Evolutionary conservation across 2,888 invertebrate genomes (phyloP).

Genomic region (Agrotis segetum): DNA sequence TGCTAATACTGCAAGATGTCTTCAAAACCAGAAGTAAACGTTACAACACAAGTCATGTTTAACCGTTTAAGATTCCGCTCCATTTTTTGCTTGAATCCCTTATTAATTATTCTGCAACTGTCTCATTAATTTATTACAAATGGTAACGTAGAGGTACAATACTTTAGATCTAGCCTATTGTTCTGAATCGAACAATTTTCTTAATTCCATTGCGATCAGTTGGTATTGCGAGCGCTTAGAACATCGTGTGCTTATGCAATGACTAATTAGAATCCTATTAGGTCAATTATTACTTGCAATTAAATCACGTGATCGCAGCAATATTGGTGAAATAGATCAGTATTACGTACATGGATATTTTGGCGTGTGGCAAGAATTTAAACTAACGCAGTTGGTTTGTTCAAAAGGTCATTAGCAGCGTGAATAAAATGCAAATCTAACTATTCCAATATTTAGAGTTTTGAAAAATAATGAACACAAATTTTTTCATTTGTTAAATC

Average conservation of each 20-base stretch:
- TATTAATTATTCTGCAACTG: conserved; percentile 33
- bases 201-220: conserved; percentile 43
- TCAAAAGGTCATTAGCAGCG: too few relatives aligned
- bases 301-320: conserved; percentile 16
- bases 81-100: neutral
- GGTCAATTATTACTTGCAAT: conserved; percentile 18
- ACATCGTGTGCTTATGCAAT: conserved; percentile 39
- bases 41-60: neutral
- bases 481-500: too few relatives aligned
- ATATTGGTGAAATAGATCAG: conserved; percentile 24
- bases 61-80: too few relatives aligned
- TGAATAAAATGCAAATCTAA: too few relatives aligned
- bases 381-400: neutral
- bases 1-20: neutral
- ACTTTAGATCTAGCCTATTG: conserved; percentile 35
- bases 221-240: conserved; percentile 25
- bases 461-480: too few relatives aligned
- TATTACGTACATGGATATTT: neutral
- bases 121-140: conserved; percentile 22
- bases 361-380: neutral
- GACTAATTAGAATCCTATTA: conserved; percentile 31
- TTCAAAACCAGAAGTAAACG: conserved; percentile 35
- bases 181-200: conserved; percentile 44
- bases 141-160: conserved; percentile 28
- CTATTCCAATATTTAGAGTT: too few relatives aligned